A percentile compares a stretch with the other conserved stretches of the same genome.
Evolutionary conservation across 2,888 invertebrate species (phyloP).

Genomic region (Cepaea hortensis): DNA sequence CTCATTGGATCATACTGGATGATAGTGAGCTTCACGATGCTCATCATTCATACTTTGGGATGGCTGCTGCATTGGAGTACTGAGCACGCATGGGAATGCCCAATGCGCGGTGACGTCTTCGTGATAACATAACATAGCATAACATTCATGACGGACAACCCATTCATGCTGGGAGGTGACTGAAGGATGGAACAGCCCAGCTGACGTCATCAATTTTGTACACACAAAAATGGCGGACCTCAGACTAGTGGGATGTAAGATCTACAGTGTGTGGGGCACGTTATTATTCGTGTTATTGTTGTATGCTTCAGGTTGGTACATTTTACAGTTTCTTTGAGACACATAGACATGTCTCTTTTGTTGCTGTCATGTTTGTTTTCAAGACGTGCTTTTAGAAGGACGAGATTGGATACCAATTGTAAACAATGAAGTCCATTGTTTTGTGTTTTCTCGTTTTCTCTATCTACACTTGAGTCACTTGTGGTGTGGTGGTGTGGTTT

Average conservation of each 20-base stretch:
- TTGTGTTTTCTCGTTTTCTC: background rate
- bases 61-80: too few relatives aligned
- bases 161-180: background rate
- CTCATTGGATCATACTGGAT: too few relatives aligned
- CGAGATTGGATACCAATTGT: background rate
- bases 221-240: slow-evolving; percentile 43
- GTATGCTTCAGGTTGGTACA: slow-evolving; percentile 40
- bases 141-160: too few relatives aligned
- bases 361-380: background rate
- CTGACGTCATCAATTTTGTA: slow-evolving; percentile 37
- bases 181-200: slow-evolving; percentile 17
- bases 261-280: slow-evolving; percentile 42
- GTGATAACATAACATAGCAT: too few relatives aligned
- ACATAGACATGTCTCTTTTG: background rate
- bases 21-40: too few relatives aligned
- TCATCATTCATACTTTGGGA: too few relatives aligned
- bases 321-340: background rate
- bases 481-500: background rate
- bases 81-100: too few relatives aligned
- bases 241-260: slow-evolving; percentile 42
- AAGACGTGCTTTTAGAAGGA: background rate
- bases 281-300: slow-evolving; percentile 35
- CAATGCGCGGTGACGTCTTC: too few relatives aligned
- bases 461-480: background rate
- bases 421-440: slow-evolving; percentile 33